These are phyloP conservation scores for Drosophila prostipennis DNA, from an alignment of 2,888 invertebrate species.

Conservation along the genomic window DNA sequence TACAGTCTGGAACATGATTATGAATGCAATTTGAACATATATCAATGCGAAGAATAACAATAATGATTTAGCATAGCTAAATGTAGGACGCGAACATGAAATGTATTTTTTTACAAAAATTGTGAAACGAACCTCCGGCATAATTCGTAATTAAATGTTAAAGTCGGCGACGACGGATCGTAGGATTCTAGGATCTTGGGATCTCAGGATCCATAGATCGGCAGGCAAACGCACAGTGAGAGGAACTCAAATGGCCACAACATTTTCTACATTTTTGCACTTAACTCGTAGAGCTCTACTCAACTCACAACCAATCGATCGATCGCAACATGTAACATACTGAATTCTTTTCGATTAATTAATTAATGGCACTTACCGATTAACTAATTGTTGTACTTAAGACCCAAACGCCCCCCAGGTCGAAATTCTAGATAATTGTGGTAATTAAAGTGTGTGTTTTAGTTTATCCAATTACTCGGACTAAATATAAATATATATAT, in stretches of 20 bases:
- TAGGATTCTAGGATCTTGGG: background rate
- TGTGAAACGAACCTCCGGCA: conserved; percentile 76
- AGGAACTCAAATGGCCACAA: conserved; percentile 53
- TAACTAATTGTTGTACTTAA: conserved; percentile 71
- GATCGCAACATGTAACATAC: conserved; percentile 46
- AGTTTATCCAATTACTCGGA: conserved; percentile 60
- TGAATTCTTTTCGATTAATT: conserved; percentile 36
- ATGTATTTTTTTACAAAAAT: conserved; percentile 72
- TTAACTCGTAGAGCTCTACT: conserved; percentile 27
- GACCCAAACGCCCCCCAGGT: conserved; percentile 17
- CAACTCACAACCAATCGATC: conserved; percentile 15
- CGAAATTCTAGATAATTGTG: conserved; percentile 71
- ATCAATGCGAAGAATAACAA: conserved; percentile 66
- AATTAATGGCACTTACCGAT: conserved; percentile 42
- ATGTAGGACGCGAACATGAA: conserved; percentile 52
- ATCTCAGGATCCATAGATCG: conserved; percentile 18
- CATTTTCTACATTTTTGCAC: conserved; percentile 77
- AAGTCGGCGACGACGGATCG: conserved; percentile 24
- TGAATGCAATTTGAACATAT: conserved; percentile 40
- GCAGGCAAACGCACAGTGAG: conserved; percentile 59
- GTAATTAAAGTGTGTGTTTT: conserved; percentile 63
- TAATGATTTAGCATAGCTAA: conserved; percentile 75
- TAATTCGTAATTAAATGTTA: conserved; percentile 55
- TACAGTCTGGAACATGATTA: conserved; percentile 37
- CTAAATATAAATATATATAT: conserved; percentile 23